Evolutionary conservation across 2,797 vertebrate genomes (phyloP).

Genomic region (Acrocephalus scirpaceus): DNA sequence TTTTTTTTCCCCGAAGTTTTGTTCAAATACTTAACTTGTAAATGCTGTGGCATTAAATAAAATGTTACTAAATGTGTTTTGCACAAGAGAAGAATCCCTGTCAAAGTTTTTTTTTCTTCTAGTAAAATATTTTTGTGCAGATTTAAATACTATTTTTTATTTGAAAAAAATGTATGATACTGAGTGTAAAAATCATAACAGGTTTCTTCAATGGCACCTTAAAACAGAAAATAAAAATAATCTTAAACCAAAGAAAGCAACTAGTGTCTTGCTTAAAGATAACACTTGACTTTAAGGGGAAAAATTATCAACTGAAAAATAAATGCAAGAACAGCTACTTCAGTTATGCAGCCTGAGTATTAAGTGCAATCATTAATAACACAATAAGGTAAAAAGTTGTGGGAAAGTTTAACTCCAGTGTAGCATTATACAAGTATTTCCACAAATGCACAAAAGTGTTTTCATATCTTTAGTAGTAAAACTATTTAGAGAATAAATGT

Average conservation of each 20-base stretch:
- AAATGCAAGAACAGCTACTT: not conserved
- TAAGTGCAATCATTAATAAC: not conserved
- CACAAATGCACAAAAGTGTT: not conserved
- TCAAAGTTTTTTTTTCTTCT: not conserved
- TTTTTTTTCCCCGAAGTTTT: not conserved
- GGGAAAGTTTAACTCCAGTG: not conserved
- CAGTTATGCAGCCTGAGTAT: not conserved
- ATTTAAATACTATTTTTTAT: not conserved
- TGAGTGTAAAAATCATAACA: conserved; percentile 21
- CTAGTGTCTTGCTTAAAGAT: conserved; percentile 57
- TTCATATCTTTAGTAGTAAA: not conserved
- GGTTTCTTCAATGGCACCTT: conserved; percentile 23
- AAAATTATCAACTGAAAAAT: not conserved
- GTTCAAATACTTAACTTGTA: conserved; percentile 46
- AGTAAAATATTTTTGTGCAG: conserved; percentile 20
- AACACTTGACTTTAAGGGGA: not conserved
- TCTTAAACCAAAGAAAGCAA: conserved; percentile 52
- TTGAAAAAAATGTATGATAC: conserved; percentile 6
- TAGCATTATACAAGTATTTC: not conserved
- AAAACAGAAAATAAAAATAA: conserved; percentile 56
- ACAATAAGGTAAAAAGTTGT: not conserved
- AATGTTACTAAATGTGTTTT: conserved; percentile 1
- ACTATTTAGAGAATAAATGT: not conserved
- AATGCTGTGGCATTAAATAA: conserved; percentile 56
- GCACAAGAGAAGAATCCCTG: not conserved